phyloP scores from a whole-genome alignment of 2,888 invertebrate species.

The Cheilosia impressa region DNA sequence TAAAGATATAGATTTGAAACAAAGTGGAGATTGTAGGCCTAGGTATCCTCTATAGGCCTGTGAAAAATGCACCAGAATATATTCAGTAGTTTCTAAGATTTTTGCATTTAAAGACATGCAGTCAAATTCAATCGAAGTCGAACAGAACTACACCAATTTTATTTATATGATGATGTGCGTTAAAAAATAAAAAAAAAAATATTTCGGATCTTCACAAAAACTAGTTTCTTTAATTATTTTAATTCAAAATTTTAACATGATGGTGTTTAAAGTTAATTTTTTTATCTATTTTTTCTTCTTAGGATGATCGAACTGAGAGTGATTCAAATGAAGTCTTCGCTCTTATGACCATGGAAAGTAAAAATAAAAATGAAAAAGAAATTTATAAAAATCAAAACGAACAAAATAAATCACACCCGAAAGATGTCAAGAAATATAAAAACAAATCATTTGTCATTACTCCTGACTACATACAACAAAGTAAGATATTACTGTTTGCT shows the following conservation, averaged over 20 bases:
- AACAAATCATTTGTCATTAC: constrained; percentile 90
- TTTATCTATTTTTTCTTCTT: constrained; percentile 8
- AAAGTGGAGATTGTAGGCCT: too few relatives aligned
- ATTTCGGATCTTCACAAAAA: background rate
- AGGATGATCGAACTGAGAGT: constrained; percentile 58
- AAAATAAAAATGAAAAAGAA: constrained; percentile 38
- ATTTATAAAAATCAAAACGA: constrained; percentile 51
- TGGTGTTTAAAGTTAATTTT: background rate
- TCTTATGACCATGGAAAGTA: constrained; percentile 42
- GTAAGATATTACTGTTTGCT: constrained; percentile 85
- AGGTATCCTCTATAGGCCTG: too few relatives aligned
- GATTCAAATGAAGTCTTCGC: constrained; percentile 53
- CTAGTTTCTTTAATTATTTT: background rate
- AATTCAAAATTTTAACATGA: background rate
- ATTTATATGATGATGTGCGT: too few relatives aligned
- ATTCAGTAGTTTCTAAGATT: too few relatives aligned
- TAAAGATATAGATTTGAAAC: too few relatives aligned
- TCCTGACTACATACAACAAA: constrained; percentile 96
- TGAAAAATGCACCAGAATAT: too few relatives aligned
- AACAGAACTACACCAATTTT: too few relatives aligned
- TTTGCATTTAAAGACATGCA: too few relatives aligned
- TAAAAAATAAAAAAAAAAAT: too few relatives aligned
- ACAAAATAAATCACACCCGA: constrained; percentile 56
- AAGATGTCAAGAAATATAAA: constrained; percentile 59
- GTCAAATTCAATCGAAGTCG: too few relatives aligned